Evolutionary conservation across 2,113 vertebrate genomes (phyloP).

Genomic region (Stegostoma tigrinum): DNA sequence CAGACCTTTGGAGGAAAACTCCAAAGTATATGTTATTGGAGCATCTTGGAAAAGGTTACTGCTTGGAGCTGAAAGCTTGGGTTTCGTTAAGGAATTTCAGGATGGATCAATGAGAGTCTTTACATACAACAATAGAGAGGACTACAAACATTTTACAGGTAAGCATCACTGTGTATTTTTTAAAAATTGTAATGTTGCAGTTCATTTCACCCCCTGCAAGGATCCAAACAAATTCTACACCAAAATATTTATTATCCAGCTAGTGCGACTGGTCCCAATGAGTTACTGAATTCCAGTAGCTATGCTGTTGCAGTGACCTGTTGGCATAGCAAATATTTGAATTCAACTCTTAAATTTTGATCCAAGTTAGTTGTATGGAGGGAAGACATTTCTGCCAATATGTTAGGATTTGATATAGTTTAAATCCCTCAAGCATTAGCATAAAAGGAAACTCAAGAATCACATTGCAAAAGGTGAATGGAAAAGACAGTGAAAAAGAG

Average conservation of each 20-base stretch:
- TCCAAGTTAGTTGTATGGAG: neutral
- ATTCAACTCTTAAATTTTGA: neutral
- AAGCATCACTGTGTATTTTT: conserved; percentile 36
- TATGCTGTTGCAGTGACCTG: neutral
- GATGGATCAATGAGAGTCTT: conserved; percentile 85
- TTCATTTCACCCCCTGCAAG: neutral
- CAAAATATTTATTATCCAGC: neutral
- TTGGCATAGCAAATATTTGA: neutral
- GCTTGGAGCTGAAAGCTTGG: conserved; percentile 76
- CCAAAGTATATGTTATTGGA: conserved; percentile 76
- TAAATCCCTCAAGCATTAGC: neutral
- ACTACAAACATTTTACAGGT: conserved; percentile 81
- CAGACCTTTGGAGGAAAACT: conserved; percentile 61
- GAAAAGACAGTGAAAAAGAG: neutral
- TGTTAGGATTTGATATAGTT: neutral
- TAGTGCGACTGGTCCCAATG: neutral
- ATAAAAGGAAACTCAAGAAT: neutral
- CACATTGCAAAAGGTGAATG: neutral
- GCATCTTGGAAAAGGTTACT: conserved; percentile 69
- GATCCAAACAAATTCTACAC: neutral
- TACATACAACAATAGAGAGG: conserved; percentile 68
- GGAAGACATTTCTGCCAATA: neutral
- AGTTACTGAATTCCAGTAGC: neutral
- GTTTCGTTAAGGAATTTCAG: conserved; percentile 81
- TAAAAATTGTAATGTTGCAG: neutral